Percentiles rank a stretch among this genome's conserved stretches.
Conservation (phyloP, 2,888 invertebrate genomes). For the Sicus ferrugineus region DNA sequence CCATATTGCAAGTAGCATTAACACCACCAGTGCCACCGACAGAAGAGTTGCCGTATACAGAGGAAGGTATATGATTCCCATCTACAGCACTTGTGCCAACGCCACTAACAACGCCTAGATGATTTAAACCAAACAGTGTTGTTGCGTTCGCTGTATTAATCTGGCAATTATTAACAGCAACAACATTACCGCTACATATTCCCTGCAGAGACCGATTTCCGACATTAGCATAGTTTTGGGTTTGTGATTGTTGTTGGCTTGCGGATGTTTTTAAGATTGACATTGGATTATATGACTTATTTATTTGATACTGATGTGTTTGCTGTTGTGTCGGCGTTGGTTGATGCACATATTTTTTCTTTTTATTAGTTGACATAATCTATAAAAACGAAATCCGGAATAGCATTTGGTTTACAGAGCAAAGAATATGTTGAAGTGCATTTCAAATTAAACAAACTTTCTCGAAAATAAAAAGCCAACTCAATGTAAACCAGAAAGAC, state of each 20-base stretch:
- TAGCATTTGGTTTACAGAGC: conserved; percentile 32
- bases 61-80: conserved; percentile 15
- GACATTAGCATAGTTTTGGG: conserved; percentile 49
- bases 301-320: conserved; percentile 52
- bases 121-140: conserved; percentile 46
- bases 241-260: conserved; percentile 36
- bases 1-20: conserved; percentile 16
- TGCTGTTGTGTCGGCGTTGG: conserved; percentile 44
- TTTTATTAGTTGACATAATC: conserved; percentile 57
- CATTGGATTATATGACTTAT: conserved; percentile 52
- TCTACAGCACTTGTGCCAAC: conserved; percentile 39
- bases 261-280: conserved; percentile 50
- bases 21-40: conserved; percentile 29
- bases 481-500: conserved; percentile 26
- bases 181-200: conserved; percentile 46
- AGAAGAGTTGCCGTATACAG: conserved; percentile 22
- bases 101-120: conserved; percentile 34
- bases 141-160: conserved; percentile 43
- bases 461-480: conserved; percentile 22
- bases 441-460: conserved; percentile 34
- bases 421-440: conserved; percentile 20
- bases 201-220: conserved; percentile 45
- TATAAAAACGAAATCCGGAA: conserved; percentile 50
- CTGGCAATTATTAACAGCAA: conserved; percentile 45
- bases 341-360: conserved; percentile 53